Evolutionary conservation across 2,113 vertebrate genomes (phyloP), one percentile per base, ranked within the genome.

Genomic region (Stegastes partitus): DNA sequence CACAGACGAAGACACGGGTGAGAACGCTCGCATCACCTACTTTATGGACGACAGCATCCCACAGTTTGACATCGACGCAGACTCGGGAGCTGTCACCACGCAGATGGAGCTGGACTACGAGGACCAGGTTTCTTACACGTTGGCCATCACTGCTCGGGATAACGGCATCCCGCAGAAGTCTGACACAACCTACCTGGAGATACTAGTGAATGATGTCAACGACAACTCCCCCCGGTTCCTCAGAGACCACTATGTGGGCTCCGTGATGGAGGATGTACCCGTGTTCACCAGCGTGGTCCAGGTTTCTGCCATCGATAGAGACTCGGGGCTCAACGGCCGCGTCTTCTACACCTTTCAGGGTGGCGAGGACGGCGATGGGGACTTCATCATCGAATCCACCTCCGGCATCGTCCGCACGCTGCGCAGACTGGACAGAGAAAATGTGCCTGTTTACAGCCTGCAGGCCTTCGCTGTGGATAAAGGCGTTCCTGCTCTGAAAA

Each of bases 121-220:
- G 82, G 97, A 99, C 90, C 98, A 99, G 85, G 96, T 99, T 6
- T 98, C 97, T 14, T 99, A 99, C 45, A 99, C 98, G 0, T 78
- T 99, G 21, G 98, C 98, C 86, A 97, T 99, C 90, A 99, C 97
- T 0, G 98, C 98, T 0, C 95, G 95, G 0, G 98, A 99, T 82
- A 99, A 99, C 0, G 98, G 98, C 77, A 99, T 99, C 81, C 98
- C 98, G 0, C 98, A 99, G 90, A 99, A 99, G 87, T 99, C 98
- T 0, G 98, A 99, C 90, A 99, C 98, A 16, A 99, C 98, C 15
- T 99, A 99, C 86, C 87, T 99, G 85, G 98, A 99, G 93, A 99
- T 99, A 69, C 91, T 98, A 65, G 97, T 99, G 42, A 99, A 95
- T 0, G 98, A 99, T 0, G 96, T 99, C 3, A 99, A 99, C 0